Conservation (phyloP, 35 echinoderm and acorn worm species). For the Strongylocentrotus purpuratus region DNA sequence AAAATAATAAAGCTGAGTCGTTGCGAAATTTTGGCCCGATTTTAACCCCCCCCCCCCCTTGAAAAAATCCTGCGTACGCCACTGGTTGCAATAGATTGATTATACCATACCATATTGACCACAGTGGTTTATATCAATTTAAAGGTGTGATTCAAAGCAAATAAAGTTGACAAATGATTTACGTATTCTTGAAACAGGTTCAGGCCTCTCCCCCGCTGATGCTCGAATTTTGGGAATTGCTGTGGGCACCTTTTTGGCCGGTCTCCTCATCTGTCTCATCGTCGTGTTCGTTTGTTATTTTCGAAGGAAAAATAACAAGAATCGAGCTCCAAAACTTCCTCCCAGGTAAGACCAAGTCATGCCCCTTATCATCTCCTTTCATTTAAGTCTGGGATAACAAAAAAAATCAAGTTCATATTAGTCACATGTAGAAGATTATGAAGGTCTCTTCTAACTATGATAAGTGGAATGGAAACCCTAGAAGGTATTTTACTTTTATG, state of each 20-base stretch:
- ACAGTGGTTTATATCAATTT: not conserved
- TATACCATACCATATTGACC: not conserved
- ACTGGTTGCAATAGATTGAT: no score
- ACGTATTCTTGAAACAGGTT: not conserved
- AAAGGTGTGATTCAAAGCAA: not conserved
- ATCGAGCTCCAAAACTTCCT: not conserved
- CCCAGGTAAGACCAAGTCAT: not conserved
- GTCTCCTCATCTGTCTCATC: not conserved
- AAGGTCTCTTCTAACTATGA: not conserved
- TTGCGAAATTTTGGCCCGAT: no score
- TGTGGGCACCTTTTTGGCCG: not conserved
- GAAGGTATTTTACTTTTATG: not conserved
- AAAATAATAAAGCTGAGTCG: no score
- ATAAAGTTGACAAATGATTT: not conserved
- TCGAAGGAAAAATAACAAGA: not conserved
- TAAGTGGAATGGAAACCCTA: not conserved
- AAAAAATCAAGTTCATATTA: not conserved
- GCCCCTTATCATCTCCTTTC: not conserved
- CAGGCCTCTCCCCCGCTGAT: not conserved
- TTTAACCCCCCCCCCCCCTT: no score
- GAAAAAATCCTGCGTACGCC: no score
- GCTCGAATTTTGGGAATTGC: not conserved
- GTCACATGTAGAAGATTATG: not conserved
- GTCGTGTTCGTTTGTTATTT: not conserved
- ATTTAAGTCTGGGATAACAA: not conserved